Evolutionary conservation across 2,888 invertebrate species (phyloP), one percentile per base, ranked within the genome.

Genomic region (Plagodis pulveraria): DNA sequence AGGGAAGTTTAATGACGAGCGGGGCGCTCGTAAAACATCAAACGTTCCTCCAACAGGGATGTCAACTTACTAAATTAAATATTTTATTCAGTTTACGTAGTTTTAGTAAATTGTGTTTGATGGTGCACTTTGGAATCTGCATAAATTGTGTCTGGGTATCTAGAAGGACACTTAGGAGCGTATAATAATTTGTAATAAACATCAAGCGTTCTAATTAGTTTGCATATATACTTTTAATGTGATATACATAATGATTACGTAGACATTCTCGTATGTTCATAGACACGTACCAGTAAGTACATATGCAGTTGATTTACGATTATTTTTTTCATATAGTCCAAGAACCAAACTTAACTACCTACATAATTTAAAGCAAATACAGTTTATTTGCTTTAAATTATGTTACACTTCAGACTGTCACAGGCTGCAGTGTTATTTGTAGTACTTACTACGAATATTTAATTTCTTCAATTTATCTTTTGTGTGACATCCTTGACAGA

Each of bases 1-100:
- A 80, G 85, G 84, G 85, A 85, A 84, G 86, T 88, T 88, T 87
- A 89, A 87, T 86, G 89, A 87, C 88, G 81, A 86, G 83, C 80
- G 83, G 80, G 71, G 75, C 71, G 79, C 74, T 88, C 87, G 84
- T 89, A 89, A 90, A 89, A 87, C 84, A 81, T 83, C 84, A 86
- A 86, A 84, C 82, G 82, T 67, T 78, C 74, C 70, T 52, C 66
- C 74, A 66, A 58, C 78, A 89, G 88, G 89, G 89, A 62, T 88
- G 87, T 67, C 81, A 72, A 71, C 65, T 71, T 71, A 65, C 67
- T 63, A 77, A 67, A 66, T 63, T 65, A 65, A 69, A 63, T 66
- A 68, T 63, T 64, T 62, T 58, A 67, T 65, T 63, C 51, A 60
- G 55, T 56, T 53, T 55, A 50, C 54, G 59, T 60, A 62, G 46